phyloP scores from a whole-genome alignment of 2,797 vertebrate species.

The Tamandua tetradactyla region DNA sequence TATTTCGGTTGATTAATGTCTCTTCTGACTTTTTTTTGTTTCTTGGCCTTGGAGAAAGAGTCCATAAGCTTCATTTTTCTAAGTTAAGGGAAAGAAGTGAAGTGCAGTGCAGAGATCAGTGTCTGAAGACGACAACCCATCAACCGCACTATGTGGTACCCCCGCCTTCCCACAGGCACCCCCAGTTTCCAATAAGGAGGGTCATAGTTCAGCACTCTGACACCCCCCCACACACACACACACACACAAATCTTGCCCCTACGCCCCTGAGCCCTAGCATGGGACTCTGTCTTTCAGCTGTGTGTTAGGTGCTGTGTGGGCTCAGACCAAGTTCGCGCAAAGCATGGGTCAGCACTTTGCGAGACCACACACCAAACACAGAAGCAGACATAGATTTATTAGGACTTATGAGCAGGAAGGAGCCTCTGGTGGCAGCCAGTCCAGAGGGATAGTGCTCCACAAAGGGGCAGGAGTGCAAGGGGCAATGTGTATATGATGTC shows the following conservation, averaged over 20 bases:
- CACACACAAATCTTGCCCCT: neutral
- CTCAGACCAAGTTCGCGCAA: too few relatives aligned
- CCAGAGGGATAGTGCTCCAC: too few relatives aligned
- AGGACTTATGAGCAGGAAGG: too few relatives aligned
- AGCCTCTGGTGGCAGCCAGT: too few relatives aligned
- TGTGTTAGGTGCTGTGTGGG: neutral
- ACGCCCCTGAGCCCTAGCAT: neutral
- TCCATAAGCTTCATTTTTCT: neutral
- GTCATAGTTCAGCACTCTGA: neutral
- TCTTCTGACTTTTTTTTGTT: slow-evolving; percentile 26
- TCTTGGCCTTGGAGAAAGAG: slow-evolving; percentile 37
- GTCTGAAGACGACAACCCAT: neutral
- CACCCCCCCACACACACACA: too few relatives aligned
- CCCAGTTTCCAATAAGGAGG: neutral
- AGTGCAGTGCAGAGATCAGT: neutral
- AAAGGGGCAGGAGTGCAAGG: too few relatives aligned
- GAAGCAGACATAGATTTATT: too few relatives aligned
- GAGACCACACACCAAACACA: too few relatives aligned
- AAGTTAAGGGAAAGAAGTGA: slow-evolving; percentile 20
- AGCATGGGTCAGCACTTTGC: too few relatives aligned
- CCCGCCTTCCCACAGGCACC: neutral
- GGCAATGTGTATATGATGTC: too few relatives aligned
- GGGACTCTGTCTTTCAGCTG: neutral
- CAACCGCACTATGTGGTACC: too few relatives aligned
- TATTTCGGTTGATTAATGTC: slow-evolving; percentile 61